A percentile compares a stretch with the other conserved stretches of the same genome.
phyloP scores from a whole-genome alignment of 2,888 invertebrate species.

The Dolichopus griseipennis region DNA sequence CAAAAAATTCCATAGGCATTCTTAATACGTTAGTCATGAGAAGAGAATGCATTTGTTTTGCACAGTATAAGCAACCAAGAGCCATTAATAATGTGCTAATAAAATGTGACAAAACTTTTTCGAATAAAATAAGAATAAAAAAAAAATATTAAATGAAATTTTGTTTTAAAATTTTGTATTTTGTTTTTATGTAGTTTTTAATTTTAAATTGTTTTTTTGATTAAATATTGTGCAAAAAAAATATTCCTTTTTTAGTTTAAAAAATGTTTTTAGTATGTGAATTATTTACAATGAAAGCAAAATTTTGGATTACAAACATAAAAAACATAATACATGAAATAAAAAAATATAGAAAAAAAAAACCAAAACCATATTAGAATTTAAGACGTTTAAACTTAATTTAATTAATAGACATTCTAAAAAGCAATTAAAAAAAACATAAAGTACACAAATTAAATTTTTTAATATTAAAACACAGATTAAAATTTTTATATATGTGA shows the following conservation, averaged over 20 bases:
- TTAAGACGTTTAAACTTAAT: too few species aligned
- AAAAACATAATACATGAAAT: too few species aligned
- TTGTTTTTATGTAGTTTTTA: neutral
- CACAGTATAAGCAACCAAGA: constrained; percentile 47
- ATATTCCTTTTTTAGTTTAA: neutral
- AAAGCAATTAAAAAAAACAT: too few species aligned
- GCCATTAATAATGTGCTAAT: constrained; percentile 38
- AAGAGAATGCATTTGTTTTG: constrained; percentile 50
- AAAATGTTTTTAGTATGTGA: too few species aligned
- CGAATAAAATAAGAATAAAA: too few species aligned
- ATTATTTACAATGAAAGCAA: too few species aligned
- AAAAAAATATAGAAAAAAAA: neutral
- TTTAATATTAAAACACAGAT: too few species aligned
- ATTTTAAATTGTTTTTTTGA: neutral
- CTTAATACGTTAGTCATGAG: constrained; percentile 55
- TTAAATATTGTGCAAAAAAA: neutral
- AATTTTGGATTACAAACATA: neutral
- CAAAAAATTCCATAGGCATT: constrained; percentile 66
- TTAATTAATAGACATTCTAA: too few species aligned
- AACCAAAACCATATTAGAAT: too few species aligned
- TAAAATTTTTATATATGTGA: too few species aligned
- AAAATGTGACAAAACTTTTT: constrained; percentile 33
- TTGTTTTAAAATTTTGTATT: neutral
- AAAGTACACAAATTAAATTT: too few species aligned
- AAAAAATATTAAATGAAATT: neutral